Conservation (phyloP, 2,797 vertebrate species). For the Eupleurogrammus muticus region DNA sequence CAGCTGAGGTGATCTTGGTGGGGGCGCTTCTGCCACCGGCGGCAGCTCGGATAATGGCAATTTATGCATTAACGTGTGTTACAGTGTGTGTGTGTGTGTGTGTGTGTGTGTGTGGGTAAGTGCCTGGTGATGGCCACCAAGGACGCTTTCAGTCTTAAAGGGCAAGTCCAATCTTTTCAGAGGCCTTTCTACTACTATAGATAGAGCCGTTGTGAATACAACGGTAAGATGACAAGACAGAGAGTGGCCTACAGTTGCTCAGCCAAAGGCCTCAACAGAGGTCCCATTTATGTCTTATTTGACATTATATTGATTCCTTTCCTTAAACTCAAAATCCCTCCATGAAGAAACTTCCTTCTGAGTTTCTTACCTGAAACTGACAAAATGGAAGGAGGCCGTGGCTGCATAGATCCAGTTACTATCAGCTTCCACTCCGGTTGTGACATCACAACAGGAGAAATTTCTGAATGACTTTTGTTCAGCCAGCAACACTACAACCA, state of each 20-base stretch:
- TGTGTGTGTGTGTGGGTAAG: slow-evolving; percentile 31
- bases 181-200: slow-evolving; percentile 49
- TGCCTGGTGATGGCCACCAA: slow-evolving; percentile 63
- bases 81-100: slow-evolving; percentile 50
- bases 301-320: neutral
- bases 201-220: slow-evolving; percentile 12
- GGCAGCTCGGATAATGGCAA: slow-evolving; percentile 83
- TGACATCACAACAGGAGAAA: no score
- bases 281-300: neutral
- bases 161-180: slow-evolving; percentile 64
- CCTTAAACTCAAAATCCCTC: neutral
- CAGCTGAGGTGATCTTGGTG: slow-evolving; percentile 88
- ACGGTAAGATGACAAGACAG: slow-evolving; percentile 8
- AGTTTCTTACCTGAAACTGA: neutral
- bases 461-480: no score
- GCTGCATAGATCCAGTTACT: no score
- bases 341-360: neutral
- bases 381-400: no score
- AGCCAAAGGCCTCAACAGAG: neutral
- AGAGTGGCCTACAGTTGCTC: neutral
- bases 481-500: no score
- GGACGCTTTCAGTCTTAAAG: slow-evolving; percentile 76
- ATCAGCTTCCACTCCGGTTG: no score
- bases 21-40: slow-evolving; percentile 80
- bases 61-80: slow-evolving; percentile 80